Evolutionary conservation across 1,140 invertebrate species (phyloP).

Genomic region (Stratiolaelaps scimitus): DNA sequence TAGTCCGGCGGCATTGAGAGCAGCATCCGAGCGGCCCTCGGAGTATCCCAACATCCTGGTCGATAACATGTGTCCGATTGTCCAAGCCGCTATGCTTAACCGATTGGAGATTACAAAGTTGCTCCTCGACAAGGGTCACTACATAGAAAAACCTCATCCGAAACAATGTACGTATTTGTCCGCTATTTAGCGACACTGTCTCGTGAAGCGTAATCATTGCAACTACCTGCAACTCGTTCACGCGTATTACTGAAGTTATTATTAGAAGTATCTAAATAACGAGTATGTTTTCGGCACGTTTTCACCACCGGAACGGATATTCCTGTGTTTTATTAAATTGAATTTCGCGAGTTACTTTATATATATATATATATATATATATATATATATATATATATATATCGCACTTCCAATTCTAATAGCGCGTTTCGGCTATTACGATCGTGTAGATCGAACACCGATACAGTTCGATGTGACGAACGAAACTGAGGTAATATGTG

Average conservation of each 20-base stretch:
- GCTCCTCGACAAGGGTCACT: slow-evolving; percentile 32
- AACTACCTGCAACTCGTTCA: neutral
- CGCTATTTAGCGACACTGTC: neutral
- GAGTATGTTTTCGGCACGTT: neutral
- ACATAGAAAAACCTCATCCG: slow-evolving; percentile 32
- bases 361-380: too few relatives aligned
- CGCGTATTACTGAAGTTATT: slow-evolving; percentile 26
- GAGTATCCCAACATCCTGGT: slow-evolving; percentile 31
- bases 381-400: slow-evolving; percentile 19
- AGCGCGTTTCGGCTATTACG: too few relatives aligned
- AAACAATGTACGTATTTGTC: neutral
- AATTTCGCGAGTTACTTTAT: too few relatives aligned
- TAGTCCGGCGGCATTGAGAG: neutral
- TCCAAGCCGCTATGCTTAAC: slow-evolving; percentile 32
- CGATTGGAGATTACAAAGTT: slow-evolving; percentile 33
- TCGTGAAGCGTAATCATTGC: neutral
- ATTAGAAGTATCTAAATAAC: neutral
- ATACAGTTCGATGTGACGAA: too few relatives aligned
- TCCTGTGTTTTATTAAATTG: too few relatives aligned
- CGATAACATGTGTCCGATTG: slow-evolving; percentile 33
- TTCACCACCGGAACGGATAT: too few relatives aligned
- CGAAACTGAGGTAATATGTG: too few relatives aligned
- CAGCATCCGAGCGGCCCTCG: slow-evolving; percentile 27
- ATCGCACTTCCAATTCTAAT: too few relatives aligned
- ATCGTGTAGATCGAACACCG: too few relatives aligned